Base-by-base conservation (phyloP, 2,888 invertebrate species). In the Notodonta ziczac region DNA sequence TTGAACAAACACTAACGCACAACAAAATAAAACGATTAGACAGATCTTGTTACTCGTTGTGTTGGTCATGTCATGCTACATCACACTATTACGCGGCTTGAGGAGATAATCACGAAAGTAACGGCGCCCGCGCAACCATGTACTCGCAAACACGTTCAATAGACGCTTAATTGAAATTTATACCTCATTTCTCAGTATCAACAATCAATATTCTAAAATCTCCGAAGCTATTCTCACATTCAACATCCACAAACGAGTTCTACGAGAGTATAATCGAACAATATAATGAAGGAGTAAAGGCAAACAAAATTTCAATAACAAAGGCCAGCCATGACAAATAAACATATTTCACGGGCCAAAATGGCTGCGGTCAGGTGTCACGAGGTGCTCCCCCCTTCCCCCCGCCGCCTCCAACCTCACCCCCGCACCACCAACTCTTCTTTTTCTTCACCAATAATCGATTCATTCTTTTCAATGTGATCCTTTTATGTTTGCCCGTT, bases 241-340 rank as follows among this genome's bases (percentile, higher is more conserved):
- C 87, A 87, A 78, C 82, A 78, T 85, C 86, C 84, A 91, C 89
- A 91, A 92, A 93, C 93, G 86, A 87, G 93, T 92, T 93, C 85
- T 84, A 84, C 82, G 81, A 76, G 80, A 86, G 89, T 87, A 92
- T 91, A 92, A 91, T 90, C 92, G 90, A 90, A 93, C 91, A 93
- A 93, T 92, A 91, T 93, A 91, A 91, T 91, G 91, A 90, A 92
- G 91, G 92, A 91, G 92, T 91, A 86, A 92, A 93, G 91, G 91
- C 91, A 93, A 93, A 93, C 91, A 93, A 86, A 87, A 93, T 93
- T 93, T 93, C 89, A 93, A 93, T 93, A 92, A 93, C 93, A 93
- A 93, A 93, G 86, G 88, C 84, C 86, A 87, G 83, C 88, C 88
- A 91, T 88, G 91, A 92, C 93, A 93, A 93, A 93, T 93, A 93